A percentile compares a stretch with the other conserved stretches of the same genome.
Evolutionary conservation across 2,888 invertebrate species (phyloP).

Genomic region (Parasteatoda lunata): DNA sequence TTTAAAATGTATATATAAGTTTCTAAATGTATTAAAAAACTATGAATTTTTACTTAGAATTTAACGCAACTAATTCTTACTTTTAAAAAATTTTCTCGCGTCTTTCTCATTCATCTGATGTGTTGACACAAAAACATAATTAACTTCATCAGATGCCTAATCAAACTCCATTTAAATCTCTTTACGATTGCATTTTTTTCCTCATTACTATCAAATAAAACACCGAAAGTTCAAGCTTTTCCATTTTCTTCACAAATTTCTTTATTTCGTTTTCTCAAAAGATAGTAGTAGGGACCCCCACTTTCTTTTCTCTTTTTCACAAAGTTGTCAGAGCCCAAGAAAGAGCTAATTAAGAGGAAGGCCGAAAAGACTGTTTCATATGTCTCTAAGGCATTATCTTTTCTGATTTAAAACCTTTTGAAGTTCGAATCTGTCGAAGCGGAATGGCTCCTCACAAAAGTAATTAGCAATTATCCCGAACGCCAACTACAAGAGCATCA

Average conservation of each 20-base stretch:
- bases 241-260: background rate
- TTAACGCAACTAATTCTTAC: too few species aligned
- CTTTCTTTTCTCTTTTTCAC: constrained; percentile 11
- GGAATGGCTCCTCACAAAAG: constrained; percentile 28
- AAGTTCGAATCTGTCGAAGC: constrained; percentile 28
- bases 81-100: too few species aligned
- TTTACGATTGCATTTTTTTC: background rate
- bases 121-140: background rate
- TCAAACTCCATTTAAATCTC: background rate
- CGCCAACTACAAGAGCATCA: constrained; percentile 22
- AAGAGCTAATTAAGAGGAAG: constrained; percentile 43
- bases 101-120: background rate
- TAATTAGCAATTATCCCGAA: constrained; percentile 44
- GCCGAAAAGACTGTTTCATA: constrained; percentile 10
- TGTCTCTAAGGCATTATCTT: constrained; percentile 50
- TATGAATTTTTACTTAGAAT: too few species aligned
- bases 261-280: background rate
- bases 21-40: too few species aligned
- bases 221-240: background rate
- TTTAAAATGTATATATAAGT: too few species aligned
- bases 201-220: background rate
- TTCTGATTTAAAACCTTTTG: constrained; percentile 38
- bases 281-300: background rate
- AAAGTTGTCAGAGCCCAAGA: constrained; percentile 9
- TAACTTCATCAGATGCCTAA: constrained; percentile 2